Evolutionary conservation across 2,888 invertebrate genomes (phyloP).

Genomic region (Barypeithes pellucidus): DNA sequence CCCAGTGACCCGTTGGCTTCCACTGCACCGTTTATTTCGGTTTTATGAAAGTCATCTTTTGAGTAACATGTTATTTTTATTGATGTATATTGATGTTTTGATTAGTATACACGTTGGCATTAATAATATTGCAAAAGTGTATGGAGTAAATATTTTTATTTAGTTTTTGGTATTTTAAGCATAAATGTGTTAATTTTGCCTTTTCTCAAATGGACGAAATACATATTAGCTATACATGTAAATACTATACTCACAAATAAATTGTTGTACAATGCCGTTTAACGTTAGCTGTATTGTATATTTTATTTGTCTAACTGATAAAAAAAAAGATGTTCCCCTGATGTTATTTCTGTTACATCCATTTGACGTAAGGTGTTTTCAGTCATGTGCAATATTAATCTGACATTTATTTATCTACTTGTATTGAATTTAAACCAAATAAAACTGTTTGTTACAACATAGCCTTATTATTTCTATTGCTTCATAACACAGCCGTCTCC

Average conservation of each 20-base stretch:
- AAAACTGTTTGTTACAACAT: constrained; percentile 71
- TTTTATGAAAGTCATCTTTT: constrained; percentile 35
- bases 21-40: constrained; percentile 26
- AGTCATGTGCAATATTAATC: constrained; percentile 72
- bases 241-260: constrained; percentile 66
- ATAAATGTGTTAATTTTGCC: constrained; percentile 53
- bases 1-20: constrained; percentile 45
- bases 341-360: constrained; percentile 66
- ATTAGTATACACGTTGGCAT: constrained; percentile 49
- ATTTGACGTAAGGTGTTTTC: constrained; percentile 70
- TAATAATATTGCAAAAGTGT: constrained; percentile 46
- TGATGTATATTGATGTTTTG: constrained; percentile 48
- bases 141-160: constrained; percentile 52
- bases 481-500: neutral
- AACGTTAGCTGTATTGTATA: constrained; percentile 64
- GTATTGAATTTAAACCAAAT: constrained; percentile 72
- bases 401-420: constrained; percentile 72
- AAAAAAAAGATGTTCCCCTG: constrained; percentile 47
- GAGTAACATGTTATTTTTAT: constrained; percentile 38
- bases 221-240: constrained; percentile 66
- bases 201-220: constrained; percentile 67
- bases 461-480: neutral
- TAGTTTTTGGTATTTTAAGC: constrained; percentile 52
- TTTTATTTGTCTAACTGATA: constrained; percentile 56
- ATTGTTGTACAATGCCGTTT: constrained; percentile 67